Base-by-base conservation (phyloP, 2,888 invertebrate genomes). In the Dynastes tityus region DNA sequence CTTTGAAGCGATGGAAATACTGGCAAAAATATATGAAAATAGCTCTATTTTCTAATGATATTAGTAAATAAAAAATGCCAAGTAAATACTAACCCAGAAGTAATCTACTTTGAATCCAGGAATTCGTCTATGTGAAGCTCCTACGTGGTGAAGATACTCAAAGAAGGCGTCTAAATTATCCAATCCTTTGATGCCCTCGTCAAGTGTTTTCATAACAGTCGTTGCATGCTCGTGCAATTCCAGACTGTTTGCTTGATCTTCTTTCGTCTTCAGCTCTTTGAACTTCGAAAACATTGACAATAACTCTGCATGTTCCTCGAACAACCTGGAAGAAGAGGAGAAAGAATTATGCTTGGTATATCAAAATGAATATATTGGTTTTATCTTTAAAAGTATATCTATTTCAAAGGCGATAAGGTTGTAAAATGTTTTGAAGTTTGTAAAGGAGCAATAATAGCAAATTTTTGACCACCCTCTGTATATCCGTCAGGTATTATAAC, bases 151-250 rank as follows among this genome's bases (percentile, higher is more conserved):
- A 78, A 97, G 91, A 87, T 94, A 95, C 84, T 94, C 92, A 88
- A 95, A 93, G 90, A 97, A 96, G 85, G 93, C 92, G 88, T 97
- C 96, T 89, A 96, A 90, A 87, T 96, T 94, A 85, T 97, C 96
- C 79, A 97, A 91, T 32, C 95, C 94, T 86, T 95, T 94, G 89
- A 97, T 97, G 80, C 96, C 95, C 86, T 97, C 96, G 87, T 97
- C 97, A 80, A 97, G 89, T 0, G 96, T 96, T 84, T 92, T 93
- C 97, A 97, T 97, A 40, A 97, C 97, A 84, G 95, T 95, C 85
- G 93, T 94, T 73, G 97, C 97, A 87, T 97, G 97, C 83, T 96
- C 95, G 4, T 95, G 95, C 80, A 97, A 90, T 88, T 95, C 95
- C 91, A 95, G 92, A 78, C 95, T 95, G 85, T 93, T 92, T 80